phyloP scores from a whole-genome alignment of 1,140 invertebrate species.

The Apis laboriosa region DNA sequence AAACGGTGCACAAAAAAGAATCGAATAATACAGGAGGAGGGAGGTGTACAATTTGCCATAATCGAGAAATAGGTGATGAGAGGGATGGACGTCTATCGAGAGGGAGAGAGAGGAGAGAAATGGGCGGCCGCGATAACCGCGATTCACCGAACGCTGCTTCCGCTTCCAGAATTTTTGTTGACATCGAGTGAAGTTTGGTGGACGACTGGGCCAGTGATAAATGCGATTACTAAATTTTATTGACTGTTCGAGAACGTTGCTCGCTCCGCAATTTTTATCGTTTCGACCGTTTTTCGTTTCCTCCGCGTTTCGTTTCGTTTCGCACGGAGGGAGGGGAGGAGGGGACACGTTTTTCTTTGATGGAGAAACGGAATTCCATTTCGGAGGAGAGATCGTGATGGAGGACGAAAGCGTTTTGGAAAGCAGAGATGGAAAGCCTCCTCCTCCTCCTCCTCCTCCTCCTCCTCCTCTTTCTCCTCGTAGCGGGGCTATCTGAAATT shows the following conservation, averaged over 20 bases:
- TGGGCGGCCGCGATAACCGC: conserved; percentile 21
- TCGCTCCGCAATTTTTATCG: conserved; percentile 46
- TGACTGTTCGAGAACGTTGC: conserved; percentile 29
- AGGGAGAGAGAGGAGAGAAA: no score
- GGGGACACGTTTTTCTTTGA: conserved; percentile 2
- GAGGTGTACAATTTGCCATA: no score
- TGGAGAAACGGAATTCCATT: neutral
- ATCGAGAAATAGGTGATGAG: no score
- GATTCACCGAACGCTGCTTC: conserved; percentile 22
- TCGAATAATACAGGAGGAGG: conserved; percentile 7
- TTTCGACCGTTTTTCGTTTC: neutral
- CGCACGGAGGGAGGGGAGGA: neutral
- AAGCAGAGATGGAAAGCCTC: no score
- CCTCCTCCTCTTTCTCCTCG: no score
- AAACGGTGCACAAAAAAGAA: conserved; percentile 12
- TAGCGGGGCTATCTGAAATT: no score
- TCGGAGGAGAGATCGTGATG: neutral
- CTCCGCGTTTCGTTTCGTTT: neutral
- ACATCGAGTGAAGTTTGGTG: conserved; percentile 13
- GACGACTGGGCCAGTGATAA: conserved; percentile 30
- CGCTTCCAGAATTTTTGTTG: conserved; percentile 33
- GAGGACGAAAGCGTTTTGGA: neutral
- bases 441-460: no score
- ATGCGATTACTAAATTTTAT: conserved; percentile 53
- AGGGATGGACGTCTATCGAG: neutral